Conservation (phyloP, 2,888 invertebrate genomes). For the Beris chalybata region DNA sequence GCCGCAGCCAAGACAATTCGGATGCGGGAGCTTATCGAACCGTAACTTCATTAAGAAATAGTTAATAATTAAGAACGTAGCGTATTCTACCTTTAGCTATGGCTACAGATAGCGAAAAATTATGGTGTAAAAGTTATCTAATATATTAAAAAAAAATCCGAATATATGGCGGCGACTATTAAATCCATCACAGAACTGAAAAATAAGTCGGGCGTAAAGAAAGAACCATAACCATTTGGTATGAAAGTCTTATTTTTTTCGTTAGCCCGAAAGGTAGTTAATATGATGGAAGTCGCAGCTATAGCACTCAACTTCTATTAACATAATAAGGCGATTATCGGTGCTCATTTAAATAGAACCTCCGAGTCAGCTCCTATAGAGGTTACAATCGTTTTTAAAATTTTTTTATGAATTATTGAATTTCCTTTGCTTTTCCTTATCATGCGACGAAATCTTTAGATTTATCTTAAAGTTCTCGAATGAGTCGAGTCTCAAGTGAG, state of each 20-base stretch:
- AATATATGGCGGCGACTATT: conserved; percentile 4
- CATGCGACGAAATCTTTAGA: conserved; percentile 32
- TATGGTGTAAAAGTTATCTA: not conserved
- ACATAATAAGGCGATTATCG: conserved; percentile 43
- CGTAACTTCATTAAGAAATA: conserved; percentile 44
- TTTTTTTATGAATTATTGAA: conserved; percentile 38
- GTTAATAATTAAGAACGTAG: conserved; percentile 42
- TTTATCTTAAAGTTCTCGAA: conserved; percentile 11
- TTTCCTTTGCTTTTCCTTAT: conserved; percentile 37
- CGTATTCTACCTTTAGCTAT: not conserved
- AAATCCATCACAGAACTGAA: conserved; percentile 21
- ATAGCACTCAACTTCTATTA: conserved; percentile 32
- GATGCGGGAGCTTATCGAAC: conserved; percentile 40
- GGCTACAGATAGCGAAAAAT: not conserved
- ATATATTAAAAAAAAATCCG: not conserved
- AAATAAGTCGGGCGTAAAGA: conserved; percentile 12
- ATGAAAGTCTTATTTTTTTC: not conserved
- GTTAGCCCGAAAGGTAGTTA: not conserved
- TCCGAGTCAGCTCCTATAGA: not conserved
- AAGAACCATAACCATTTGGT: not conserved
- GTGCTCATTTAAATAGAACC: conserved; percentile 41
- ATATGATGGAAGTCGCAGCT: conserved; percentile 1
- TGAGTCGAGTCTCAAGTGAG: no score
- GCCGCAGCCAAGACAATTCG: conserved; percentile 8
- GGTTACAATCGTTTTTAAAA: conserved; percentile 11